phyloP scores from a whole-genome alignment of 2,797 vertebrate species.

The Sebastes baramenuke region DNA sequence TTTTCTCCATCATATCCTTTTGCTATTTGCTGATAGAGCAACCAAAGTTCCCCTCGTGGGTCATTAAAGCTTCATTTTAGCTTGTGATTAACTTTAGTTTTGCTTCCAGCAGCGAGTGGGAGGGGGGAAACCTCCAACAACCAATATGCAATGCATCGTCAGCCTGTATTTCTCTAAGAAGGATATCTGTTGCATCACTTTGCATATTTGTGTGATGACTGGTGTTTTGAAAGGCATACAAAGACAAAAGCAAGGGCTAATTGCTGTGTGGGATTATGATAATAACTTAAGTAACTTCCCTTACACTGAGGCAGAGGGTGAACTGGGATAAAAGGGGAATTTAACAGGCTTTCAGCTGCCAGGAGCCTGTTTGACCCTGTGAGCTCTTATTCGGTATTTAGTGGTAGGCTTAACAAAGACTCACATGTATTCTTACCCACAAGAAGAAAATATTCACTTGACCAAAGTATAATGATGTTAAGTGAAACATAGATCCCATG shows the following conservation, averaged over 20 bases:
- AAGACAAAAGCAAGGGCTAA: constrained; percentile 37
- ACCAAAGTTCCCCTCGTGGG: constrained; percentile 51
- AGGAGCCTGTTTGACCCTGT: constrained; percentile 18
- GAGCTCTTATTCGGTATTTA: constrained; percentile 1
- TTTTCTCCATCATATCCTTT: constrained; percentile 17
- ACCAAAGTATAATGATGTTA: constrained; percentile 1
- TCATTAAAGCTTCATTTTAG: constrained; percentile 52
- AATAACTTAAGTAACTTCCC: constrained; percentile 42
- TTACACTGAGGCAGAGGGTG: constrained; percentile 10
- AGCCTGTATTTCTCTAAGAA: constrained; percentile 54
- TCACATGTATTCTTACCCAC: neutral
- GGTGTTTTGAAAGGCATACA: constrained; percentile 46
- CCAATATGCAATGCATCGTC: constrained; percentile 35
- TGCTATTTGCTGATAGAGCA: constrained; percentile 55
- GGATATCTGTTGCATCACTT: constrained; percentile 72
- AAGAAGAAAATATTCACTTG: constrained; percentile 7
- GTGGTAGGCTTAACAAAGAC: constrained; percentile 10
- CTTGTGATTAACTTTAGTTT: constrained; percentile 44
- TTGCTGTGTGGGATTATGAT: constrained; percentile 52
- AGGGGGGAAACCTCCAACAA: constrained; percentile 32
- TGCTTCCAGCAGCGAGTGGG: constrained; percentile 37
- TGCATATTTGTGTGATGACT: constrained; percentile 62
- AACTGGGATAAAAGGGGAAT: constrained; percentile 14
- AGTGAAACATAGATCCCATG: constrained; percentile 18
- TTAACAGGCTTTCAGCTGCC: neutral